A percentile compares a stretch with the other conserved stretches of the same genome.
Conservation (phyloP, 2,888 invertebrate species). For the Drosophila mimica region DNA sequence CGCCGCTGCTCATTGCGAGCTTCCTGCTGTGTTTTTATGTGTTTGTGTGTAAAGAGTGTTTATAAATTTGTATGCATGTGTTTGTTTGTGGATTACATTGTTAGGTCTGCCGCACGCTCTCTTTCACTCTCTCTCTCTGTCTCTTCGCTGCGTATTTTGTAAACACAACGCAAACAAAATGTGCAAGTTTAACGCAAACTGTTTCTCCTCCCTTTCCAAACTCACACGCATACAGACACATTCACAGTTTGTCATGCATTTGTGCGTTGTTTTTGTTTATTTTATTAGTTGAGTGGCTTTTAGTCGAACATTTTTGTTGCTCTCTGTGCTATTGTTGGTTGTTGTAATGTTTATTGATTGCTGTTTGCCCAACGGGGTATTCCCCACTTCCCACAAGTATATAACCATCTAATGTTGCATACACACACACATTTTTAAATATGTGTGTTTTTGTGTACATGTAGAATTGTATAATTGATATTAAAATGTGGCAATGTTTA, state of each 20-base stretch:
- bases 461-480: constrained; percentile 41
- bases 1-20: constrained; percentile 44
- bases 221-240: background rate
- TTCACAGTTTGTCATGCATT: constrained; percentile 42
- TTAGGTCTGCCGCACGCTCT: constrained; percentile 37
- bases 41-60: constrained; percentile 4
- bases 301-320: constrained; percentile 53
- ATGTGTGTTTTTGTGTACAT: background rate
- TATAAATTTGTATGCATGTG: constrained; percentile 1
- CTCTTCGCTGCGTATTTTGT: constrained; percentile 29
- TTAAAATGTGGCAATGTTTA: constrained; percentile 33
- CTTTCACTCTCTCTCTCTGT: background rate
- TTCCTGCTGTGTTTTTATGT: constrained; percentile 45
- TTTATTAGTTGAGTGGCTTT: constrained; percentile 71
- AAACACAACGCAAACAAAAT: constrained; percentile 38
- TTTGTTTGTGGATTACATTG: constrained; percentile 61
- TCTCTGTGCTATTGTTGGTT: constrained; percentile 33
- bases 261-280: constrained; percentile 64
- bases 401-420: background rate
- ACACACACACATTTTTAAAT: background rate
- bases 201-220: background rate
- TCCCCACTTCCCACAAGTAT: constrained; percentile 19
- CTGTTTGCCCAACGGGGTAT: constrained; percentile 43
- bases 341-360: constrained; percentile 67
- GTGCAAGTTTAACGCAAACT: constrained; percentile 11